Conservation (phyloP, 2,797 vertebrate species). For the Megaceryle alcyon region DNA sequence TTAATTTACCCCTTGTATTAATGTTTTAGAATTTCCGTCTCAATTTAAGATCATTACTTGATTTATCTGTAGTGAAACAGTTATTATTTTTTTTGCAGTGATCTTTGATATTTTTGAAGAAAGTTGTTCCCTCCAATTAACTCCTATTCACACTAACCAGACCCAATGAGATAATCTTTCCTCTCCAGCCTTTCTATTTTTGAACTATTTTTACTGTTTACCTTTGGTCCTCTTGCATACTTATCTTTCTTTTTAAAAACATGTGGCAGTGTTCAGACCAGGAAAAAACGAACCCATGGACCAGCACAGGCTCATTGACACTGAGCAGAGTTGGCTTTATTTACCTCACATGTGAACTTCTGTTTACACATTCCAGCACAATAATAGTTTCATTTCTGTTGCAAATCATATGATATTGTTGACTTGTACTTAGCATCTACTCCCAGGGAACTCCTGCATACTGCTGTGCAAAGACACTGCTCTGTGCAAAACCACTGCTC, state of each 20-base stretch:
- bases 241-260: neutral
- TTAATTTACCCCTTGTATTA: neutral
- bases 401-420: neutral
- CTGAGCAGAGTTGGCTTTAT: neutral
- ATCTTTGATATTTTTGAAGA: neutral
- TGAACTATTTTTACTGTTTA: neutral
- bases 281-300: neutral
- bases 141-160: neutral
- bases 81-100: neutral
- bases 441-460: neutral
- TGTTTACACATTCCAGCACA: neutral
- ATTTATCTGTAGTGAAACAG: neutral
- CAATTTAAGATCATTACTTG: neutral
- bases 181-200: neutral
- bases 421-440: neutral
- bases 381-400: neutral
- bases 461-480: neutral
- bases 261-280: neutral
- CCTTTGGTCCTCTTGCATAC: neutral
- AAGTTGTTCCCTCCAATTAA: neutral
- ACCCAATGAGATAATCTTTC: neutral
- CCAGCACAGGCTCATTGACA: neutral
- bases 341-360: neutral
- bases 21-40: neutral
- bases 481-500: neutral